Evolutionary conservation across 2,113 vertebrate species (phyloP).

Genomic region (Mohoua ochrocephala): DNA sequence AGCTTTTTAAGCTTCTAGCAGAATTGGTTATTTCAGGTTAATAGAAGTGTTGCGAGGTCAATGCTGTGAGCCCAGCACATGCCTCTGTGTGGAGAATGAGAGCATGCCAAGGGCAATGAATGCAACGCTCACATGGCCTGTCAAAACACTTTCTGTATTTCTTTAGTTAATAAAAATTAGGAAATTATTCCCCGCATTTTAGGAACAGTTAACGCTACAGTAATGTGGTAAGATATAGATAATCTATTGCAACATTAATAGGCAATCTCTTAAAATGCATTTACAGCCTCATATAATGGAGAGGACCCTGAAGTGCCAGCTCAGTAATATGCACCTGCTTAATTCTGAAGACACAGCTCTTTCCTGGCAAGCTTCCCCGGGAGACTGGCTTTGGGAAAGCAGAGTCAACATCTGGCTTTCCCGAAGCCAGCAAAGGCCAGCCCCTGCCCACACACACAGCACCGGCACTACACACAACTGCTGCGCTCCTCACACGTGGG

Average conservation of each 20-base stretch:
- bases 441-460: background rate
- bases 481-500: no score
- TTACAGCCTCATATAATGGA: background rate
- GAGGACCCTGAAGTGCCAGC: background rate
- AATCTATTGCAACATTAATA: slow-evolving; percentile 46
- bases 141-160: background rate
- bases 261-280: background rate
- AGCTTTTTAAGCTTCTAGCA: background rate
- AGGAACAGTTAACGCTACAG: slow-evolving; percentile 25
- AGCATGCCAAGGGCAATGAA: background rate
- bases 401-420: background rate
- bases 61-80: accelerated
- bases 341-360: background rate
- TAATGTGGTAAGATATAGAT: slow-evolving; percentile 16
- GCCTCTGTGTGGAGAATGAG: background rate
- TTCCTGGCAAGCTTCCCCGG: background rate
- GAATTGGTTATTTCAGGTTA: background rate
- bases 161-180: background rate
- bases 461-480: accelerated
- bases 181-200: background rate
- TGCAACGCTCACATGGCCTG: background rate
- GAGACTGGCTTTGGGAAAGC: background rate
- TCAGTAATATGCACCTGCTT: background rate
- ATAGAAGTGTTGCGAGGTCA: background rate
- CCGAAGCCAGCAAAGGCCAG: background rate